Evolutionary conservation across 2,888 invertebrate species (phyloP), one percentile per base, ranked within the genome.

Genomic region (Ornithoptera priamus): DNA sequence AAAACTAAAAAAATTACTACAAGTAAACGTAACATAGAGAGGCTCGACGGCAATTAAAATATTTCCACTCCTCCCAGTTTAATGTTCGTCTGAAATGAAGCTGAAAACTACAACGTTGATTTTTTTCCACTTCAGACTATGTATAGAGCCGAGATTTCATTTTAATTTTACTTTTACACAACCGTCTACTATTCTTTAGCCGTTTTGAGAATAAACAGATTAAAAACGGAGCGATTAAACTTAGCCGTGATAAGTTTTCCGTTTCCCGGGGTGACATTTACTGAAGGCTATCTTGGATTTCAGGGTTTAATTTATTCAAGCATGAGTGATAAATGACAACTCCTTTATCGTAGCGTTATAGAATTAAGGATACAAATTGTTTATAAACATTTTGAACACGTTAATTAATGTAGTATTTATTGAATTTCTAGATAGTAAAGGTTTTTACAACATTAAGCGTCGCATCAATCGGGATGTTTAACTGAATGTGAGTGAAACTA

Each of bases 271-370:
- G n/a, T 56, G 36, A 64, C 64, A 64, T 64, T 64, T 36, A 53
- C 36, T 17, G 56, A 56, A 64, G 56, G 64, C 64, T 10, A n/a
- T 53, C 30, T 50, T 63, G 46, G 53, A 30, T 64, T 63, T 63
- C 63, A 63, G 50, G 20, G 36, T 50, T 64, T 64, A 57, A 64
- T 64, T 64, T 56, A 64, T 64, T 56, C 64, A 36, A 64, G 64
- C 20, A 30, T 18, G 5, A 64, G 56, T 64, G 56, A 64, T 56
- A 53, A 56, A 64, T 64, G 15, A 56, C 36, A 17, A 18, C 30
- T 63, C 36, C 36, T 64, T 39, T 64, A 15, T 64, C 39, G n/a
- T 30, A n/a, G 10, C n/a, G 50, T 56, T 56, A 53, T 53, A 53
- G 5, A n/a, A 53, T n/a, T 18, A 6, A 53, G 2, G 18, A 7